Conservation (phyloP, 2,888 invertebrate genomes). For the Xestia ashworthii region DNA sequence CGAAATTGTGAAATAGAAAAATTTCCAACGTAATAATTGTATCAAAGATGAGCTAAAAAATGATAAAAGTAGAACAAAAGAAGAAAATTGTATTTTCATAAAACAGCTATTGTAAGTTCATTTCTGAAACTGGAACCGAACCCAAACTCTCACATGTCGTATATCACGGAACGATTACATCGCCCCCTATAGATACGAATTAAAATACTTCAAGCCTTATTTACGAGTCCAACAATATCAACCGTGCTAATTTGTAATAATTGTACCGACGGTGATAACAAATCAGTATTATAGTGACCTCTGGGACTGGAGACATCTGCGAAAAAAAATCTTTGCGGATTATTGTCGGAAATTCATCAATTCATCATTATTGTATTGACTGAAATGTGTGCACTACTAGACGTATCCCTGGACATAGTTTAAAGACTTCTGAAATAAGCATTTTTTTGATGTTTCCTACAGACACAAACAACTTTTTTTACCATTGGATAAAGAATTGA, state of each 20-base stretch:
- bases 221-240: conserved; percentile 66
- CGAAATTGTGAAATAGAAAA: background rate
- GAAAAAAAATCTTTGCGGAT: background rate
- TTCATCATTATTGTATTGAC: no score
- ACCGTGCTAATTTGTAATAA: conserved; percentile 77
- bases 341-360: no score
- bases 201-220: conserved; percentile 58
- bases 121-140: conserved; percentile 12
- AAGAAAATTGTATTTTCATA: no score
- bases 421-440: no score
- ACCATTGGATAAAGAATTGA: no score
- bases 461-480: no score
- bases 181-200: conserved; percentile 64
- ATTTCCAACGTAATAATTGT: background rate
- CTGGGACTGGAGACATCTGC: background rate
- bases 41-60: background rate
- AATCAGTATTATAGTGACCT: conserved; percentile 62
- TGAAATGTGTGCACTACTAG: no score
- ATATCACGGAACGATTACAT: conserved; percentile 67
- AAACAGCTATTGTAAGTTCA: background rate
- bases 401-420: no score
- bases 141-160: conserved; percentile 45
- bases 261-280: conserved; percentile 71
- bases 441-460: no score
- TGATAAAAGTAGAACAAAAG: background rate